phyloP scores from a whole-genome alignment of 2,888 invertebrate genomes.

The Hedya salicella region DNA sequence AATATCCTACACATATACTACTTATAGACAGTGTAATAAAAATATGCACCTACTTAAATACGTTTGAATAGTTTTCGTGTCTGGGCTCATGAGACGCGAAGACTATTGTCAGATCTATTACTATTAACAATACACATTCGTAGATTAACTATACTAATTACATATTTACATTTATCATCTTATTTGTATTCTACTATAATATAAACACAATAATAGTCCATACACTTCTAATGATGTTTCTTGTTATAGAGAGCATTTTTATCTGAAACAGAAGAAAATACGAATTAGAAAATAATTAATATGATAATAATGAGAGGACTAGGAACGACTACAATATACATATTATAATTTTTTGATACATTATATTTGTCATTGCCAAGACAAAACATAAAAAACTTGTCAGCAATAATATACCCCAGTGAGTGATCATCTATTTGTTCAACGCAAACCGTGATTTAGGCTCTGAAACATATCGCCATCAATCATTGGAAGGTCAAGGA shows the following conservation, averaged over 20 bases:
- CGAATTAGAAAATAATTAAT: slow-evolving; percentile 3
- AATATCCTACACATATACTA: background rate
- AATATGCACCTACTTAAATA: slow-evolving; percentile 36
- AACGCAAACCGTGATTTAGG: too few relatives aligned
- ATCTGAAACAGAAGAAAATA: slow-evolving; percentile 27
- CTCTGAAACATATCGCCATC: too few relatives aligned
- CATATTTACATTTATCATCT: background rate
- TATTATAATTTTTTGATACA: too few relatives aligned
- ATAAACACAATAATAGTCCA: slow-evolving; percentile 11
- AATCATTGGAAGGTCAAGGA: too few relatives aligned
- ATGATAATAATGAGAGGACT: background rate
- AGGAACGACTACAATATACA: background rate
- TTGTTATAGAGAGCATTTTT: slow-evolving; percentile 26
- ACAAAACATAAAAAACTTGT: too few relatives aligned
- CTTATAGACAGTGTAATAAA: slow-evolving; percentile 26
- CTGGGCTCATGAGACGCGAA: slow-evolving; percentile 77
- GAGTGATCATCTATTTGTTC: too few relatives aligned
- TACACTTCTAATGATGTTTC: slow-evolving; percentile 3
- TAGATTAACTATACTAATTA: background rate
- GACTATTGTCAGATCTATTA: slow-evolving; percentile 54
- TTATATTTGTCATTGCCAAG: too few relatives aligned
- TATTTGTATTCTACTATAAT: background rate
- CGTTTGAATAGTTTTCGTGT: slow-evolving; percentile 67
- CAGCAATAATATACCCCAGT: too few relatives aligned
- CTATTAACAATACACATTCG: background rate